A percentile compares a stretch with the other conserved stretches of the same genome.
Conservation (phyloP, 2,888 invertebrate genomes). For the Andricus quercusramuli region DNA sequence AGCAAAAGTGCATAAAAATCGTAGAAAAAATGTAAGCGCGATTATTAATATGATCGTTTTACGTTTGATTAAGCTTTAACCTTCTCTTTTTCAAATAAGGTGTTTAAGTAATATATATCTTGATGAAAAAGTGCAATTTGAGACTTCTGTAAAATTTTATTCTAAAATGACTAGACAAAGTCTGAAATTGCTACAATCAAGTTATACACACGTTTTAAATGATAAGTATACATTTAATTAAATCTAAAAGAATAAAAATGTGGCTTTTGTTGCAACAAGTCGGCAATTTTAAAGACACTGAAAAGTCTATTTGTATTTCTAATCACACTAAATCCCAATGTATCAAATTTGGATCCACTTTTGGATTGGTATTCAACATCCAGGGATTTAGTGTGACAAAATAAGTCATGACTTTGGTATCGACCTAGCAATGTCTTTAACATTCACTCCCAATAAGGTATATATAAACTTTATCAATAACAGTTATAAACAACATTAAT, state of each 20-base stretch:
- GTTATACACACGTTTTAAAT: neutral
- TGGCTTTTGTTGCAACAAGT: neutral
- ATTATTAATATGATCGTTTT: neutral
- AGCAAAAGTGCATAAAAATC: neutral
- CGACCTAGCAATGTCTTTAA: neutral
- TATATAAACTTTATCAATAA: constrained; percentile 25
- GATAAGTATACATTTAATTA: neutral
- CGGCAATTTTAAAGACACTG: neutral
- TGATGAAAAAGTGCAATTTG: neutral
- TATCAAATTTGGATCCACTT: too few relatives aligned
- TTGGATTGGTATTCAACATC: too few relatives aligned
- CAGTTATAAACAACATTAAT: constrained; percentile 31
- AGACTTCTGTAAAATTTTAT: constrained; percentile 1
- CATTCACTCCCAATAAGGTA: neutral
- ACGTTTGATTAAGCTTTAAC: neutral
- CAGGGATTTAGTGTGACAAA: too few relatives aligned
- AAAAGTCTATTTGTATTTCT: neutral
- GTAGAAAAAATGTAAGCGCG: neutral
- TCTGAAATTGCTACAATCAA: neutral
- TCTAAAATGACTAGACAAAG: constrained; percentile 30
- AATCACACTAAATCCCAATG: too few relatives aligned
- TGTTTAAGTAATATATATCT: neutral
- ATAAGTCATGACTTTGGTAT: neutral
- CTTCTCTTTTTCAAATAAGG: neutral
- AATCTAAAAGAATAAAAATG: neutral